Base-by-base conservation (phyloP, 1,140 invertebrate genomes). In the Sminthurides bifidus region DNA sequence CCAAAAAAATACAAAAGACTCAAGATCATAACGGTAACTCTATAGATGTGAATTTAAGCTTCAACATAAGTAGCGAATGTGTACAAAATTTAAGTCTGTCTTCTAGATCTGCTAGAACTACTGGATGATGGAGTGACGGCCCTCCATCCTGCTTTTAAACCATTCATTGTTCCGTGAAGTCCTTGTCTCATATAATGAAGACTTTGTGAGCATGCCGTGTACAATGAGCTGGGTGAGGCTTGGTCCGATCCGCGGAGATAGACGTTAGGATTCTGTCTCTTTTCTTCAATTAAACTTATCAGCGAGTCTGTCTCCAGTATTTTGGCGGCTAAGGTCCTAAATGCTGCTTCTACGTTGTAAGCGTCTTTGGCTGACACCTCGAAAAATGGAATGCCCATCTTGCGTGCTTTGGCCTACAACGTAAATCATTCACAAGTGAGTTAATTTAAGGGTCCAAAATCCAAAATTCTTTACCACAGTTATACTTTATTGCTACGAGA, bases 341-440 rank as follows among this genome's bases (percentile, higher is more conserved):
- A 54, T 2, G 52, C 58, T 5, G 53, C 58, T 52, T 60, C 58
- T 0, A 88, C 85, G 68, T 89, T 87, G 64, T 84, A 77, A 64
- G 85, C 84, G 66, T 83, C 87, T 75, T 87, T 87, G 30, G 85
- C 85, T 19, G 84, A 87, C 38, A 85, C 87, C 74, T 89, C 85
- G 82, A 87, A 85, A 74, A 88, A 89, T 51, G 84, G 77, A 43
- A 88, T 84, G 71, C 81, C 81, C 70, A 88, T 84, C 72, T 87
- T 84, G 67, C 81, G 75, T 29, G 85, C 84, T 65, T 87, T 72
- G 60, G 43, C 21, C 46, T 58, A 27, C 4, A 57, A 26, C 5
- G 26, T 17, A n/a, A 30, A 51, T 12, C 24, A 48, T 27, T 19
- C 17, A 14, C 24, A 3, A 30, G 4, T 53, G 26, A 29, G 21